Conservation (phyloP, 2,113 vertebrate species). For the Hucho hucho region DNA sequence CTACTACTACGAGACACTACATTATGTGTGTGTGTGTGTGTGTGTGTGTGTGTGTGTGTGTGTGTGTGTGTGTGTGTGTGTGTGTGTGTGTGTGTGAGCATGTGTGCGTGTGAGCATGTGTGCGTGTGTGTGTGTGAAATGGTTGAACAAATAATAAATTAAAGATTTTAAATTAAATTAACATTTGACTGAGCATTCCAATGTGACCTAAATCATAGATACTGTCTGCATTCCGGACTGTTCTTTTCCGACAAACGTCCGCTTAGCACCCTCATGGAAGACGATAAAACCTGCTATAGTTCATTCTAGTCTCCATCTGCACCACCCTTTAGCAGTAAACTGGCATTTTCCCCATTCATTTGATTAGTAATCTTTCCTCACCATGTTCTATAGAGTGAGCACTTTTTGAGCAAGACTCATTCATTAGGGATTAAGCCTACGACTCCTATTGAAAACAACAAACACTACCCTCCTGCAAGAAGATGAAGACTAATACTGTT, state of each 20-base stretch:
- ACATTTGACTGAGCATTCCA: too few relatives aligned
- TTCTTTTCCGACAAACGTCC: background rate
- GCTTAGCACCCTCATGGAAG: background rate
- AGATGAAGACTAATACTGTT: slow-evolving; percentile 34
- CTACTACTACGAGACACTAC: too few relatives aligned
- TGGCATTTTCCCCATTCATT: background rate
- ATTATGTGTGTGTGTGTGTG: too few relatives aligned
- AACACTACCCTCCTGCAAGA: background rate
- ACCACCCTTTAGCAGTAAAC: background rate
- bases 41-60: too few relatives aligned
- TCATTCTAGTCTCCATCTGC: slow-evolving; percentile 13
- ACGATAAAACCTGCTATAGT: slow-evolving; percentile 26
- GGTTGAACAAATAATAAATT: background rate
- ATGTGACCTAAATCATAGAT: background rate
- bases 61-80: too few relatives aligned
- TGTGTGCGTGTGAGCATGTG: too few relatives aligned
- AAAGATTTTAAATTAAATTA: background rate
- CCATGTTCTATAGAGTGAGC: background rate
- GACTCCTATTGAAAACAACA: background rate
- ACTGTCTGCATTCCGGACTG: background rate
- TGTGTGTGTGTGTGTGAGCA: too few relatives aligned
- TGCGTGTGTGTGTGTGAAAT: background rate
- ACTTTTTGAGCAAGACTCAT: too few relatives aligned
- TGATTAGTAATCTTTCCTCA: background rate
- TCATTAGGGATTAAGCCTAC: too few relatives aligned